Conservation (phyloP, 2,888 invertebrate genomes). For the Erpobdella octoculata region DNA sequence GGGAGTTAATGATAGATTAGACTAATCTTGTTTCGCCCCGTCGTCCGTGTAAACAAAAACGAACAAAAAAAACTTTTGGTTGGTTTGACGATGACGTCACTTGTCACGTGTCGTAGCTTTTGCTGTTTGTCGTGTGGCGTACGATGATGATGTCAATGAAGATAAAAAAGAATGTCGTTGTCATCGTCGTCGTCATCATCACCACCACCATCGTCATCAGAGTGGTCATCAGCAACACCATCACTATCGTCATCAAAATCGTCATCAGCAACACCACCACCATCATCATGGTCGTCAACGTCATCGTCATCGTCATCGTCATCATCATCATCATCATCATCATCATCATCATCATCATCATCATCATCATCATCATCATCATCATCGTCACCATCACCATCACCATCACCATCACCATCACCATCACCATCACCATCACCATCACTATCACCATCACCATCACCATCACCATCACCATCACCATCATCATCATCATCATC, state of each 20-base stretch:
- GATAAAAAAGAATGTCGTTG: too few relatives aligned
- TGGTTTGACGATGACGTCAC: too few relatives aligned
- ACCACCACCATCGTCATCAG: background rate
- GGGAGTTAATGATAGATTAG: too few relatives aligned
- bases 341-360: slow-evolving; percentile 19
- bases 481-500: slow-evolving; percentile 9
- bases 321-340: slow-evolving; percentile 21
- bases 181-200: too few relatives aligned
- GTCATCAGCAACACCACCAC: background rate
- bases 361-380: background rate
- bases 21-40: too few relatives aligned
- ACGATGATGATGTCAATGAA: too few relatives aligned
- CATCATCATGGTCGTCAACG: background rate
- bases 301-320: slow-evolving; percentile 13
- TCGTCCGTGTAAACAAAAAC: too few relatives aligned
- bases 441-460: background rate
- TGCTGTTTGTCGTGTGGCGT: too few relatives aligned
- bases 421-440: background rate
- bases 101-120: too few relatives aligned
- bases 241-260: too few relatives aligned
- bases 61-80: too few relatives aligned
- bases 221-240: too few relatives aligned
- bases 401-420: background rate
- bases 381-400: background rate
- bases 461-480: background rate